Conservation (phyloP, 2,113 vertebrate species). For the Chaetorhynchus papuensis region DNA sequence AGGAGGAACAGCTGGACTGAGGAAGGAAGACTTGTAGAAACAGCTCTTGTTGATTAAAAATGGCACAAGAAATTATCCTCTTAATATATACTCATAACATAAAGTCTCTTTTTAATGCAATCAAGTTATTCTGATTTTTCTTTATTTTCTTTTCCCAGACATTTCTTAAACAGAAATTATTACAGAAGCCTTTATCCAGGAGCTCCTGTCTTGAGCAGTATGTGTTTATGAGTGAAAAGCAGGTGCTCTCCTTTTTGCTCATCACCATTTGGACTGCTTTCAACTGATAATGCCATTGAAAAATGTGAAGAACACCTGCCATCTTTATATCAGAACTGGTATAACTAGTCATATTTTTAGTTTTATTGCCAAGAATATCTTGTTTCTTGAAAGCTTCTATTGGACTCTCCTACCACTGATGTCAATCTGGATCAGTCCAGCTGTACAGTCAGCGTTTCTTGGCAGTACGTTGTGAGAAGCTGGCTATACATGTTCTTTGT, state of each 20-base stretch:
- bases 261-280: slow-evolving; percentile 38
- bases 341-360: slow-evolving; percentile 35
- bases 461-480: not conserved
- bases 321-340: slow-evolving; percentile 27
- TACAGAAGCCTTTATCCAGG: not conserved
- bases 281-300: slow-evolving; percentile 33
- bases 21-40: not conserved
- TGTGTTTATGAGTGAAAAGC: slow-evolving; percentile 25
- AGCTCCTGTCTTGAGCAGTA: not conserved
- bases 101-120: not conserved
- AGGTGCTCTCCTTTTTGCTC: slow-evolving; percentile 51
- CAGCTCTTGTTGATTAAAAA: not conserved
- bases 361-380: slow-evolving; percentile 45
- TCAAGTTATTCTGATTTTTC: not conserved
- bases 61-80: not conserved
- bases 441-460: slow-evolving; percentile 41
- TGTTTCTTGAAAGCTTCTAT: slow-evolving; percentile 35
- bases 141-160: not conserved
- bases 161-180: not conserved
- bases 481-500: slow-evolving; percentile 13
- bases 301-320: slow-evolving; percentile 22
- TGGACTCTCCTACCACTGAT: not conserved
- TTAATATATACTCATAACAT: not conserved
- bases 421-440: slow-evolving; percentile 45
- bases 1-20: not conserved